Conservation (phyloP, 37 sponge, comb jelly and placozoan genomes). For the Chondrosia reniformis region DNA sequence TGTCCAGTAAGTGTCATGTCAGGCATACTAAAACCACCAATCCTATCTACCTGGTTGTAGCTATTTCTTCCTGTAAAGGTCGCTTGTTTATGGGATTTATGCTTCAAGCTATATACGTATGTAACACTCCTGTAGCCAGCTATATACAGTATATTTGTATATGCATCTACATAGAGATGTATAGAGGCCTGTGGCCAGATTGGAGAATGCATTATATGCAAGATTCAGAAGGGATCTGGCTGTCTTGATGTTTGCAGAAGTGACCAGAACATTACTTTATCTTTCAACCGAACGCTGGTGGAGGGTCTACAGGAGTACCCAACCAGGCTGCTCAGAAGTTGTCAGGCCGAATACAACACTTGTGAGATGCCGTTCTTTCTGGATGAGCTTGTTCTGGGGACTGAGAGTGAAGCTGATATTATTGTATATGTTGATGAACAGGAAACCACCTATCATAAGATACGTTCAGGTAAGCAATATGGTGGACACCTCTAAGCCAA, state of each 20-base stretch:
- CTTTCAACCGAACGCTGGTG: neutral
- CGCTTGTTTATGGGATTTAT: no score
- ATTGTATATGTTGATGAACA: neutral
- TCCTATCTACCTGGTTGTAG: no score
- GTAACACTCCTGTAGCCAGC: no score
- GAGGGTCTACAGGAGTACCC: neutral
- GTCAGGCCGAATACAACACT: neutral
- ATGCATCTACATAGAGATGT: neutral
- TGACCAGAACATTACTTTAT: neutral
- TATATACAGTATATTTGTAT: no score
- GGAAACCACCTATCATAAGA: neutral
- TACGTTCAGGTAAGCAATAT: neutral
- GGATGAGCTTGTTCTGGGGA: neutral
- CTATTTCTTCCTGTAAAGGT: no score
- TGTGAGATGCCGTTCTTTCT: conserved; percentile 14
- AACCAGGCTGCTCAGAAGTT: neutral
- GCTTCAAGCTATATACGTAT: no score
- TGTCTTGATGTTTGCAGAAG: neutral
- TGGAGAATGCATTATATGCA: conserved; percentile 8
- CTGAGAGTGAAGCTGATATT: neutral
- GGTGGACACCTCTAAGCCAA: no score
- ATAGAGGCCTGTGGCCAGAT: conserved; percentile 1
- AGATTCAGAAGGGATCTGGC: neutral
- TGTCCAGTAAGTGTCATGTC: no score
- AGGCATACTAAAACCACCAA: no score